These are phyloP conservation scores for Chlorops oryzae DNA, from an alignment of 1,140 invertebrate species.

Conservation along the genomic window DNA sequence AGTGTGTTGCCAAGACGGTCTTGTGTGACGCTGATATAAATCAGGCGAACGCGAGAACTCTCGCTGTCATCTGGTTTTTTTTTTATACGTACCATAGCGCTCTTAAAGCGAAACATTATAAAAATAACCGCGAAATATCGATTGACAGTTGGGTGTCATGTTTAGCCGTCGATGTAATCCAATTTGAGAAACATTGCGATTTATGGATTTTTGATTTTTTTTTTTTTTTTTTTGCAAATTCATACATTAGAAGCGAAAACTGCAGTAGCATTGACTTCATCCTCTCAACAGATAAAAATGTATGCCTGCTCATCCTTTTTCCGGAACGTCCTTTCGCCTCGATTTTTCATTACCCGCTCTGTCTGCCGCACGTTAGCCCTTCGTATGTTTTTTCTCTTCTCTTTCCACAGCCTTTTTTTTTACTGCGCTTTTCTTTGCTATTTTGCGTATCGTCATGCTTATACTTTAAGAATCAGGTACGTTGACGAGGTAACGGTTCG, in stretches of 20 bases:
- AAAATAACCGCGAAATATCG: constrained; percentile 48
- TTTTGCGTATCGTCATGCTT: constrained; percentile 20
- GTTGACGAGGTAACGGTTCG: constrained; percentile 15
- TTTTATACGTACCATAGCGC: no score
- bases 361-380: constrained; percentile 14
- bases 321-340: constrained; percentile 15
- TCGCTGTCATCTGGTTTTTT: no score
- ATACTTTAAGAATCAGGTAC: constrained; percentile 12
- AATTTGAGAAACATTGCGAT: constrained; percentile 47
- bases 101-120: constrained; percentile 44
- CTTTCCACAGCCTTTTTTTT: constrained; percentile 13
- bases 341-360: constrained; percentile 40
- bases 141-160: constrained; percentile 49
- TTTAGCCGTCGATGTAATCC: constrained; percentile 47
- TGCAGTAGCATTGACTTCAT: constrained; percentile 19
- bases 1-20: no score
- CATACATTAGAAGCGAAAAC: no score
- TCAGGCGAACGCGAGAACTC: no score
- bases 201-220: constrained; percentile 30
- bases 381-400: constrained; percentile 16
- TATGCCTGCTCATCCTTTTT: background rate
- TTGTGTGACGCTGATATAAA: no score
- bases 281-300: background rate
- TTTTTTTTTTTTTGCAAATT: constrained; percentile 8
- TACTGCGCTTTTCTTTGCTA: constrained; percentile 7